Conservation (phyloP, 2,888 invertebrate species). For the Troides aeacus region DNA sequence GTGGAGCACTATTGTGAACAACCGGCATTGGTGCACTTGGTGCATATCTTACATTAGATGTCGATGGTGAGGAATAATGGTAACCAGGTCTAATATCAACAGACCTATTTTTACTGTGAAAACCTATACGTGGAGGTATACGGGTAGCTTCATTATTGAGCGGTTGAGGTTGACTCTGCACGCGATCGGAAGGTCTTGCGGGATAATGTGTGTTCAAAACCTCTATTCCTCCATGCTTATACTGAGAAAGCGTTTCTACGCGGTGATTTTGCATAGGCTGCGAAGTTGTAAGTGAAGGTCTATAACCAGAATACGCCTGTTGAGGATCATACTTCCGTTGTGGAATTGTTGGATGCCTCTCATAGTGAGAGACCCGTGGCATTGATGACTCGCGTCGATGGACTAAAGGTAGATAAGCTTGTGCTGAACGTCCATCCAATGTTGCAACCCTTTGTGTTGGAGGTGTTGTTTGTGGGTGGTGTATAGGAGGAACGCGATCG, state of each 20-base stretch:
- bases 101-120: constrained; percentile 52
- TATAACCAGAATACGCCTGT: constrained; percentile 70
- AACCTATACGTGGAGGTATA: constrained; percentile 56
- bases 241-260: constrained; percentile 61
- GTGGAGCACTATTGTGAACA: constrained; percentile 52
- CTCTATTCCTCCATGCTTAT: constrained; percentile 60
- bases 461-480: constrained; percentile 60
- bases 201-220: constrained; percentile 57
- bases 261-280: constrained; percentile 61
- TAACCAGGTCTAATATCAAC: constrained; percentile 57
- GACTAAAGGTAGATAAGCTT: constrained; percentile 54
- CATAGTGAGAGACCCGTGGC: constrained; percentile 57
- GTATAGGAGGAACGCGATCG: constrained; percentile 74
- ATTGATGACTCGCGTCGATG: constrained; percentile 65
- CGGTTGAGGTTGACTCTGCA: constrained; percentile 46
- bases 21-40: constrained; percentile 51
- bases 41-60: constrained; percentile 59
- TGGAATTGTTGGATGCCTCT: constrained; percentile 58
- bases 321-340: constrained; percentile 71
- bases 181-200: constrained; percentile 57
- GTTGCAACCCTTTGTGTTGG: constrained; percentile 52
- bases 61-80: constrained; percentile 62
- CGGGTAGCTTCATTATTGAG: constrained; percentile 56
- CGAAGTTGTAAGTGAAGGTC: constrained; percentile 53
- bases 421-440: constrained; percentile 54